These are phyloP conservation scores for Anisognathus igniventris DNA, from an alignment of 2,797 vertebrate species.

Conservation along the genomic window DNA sequence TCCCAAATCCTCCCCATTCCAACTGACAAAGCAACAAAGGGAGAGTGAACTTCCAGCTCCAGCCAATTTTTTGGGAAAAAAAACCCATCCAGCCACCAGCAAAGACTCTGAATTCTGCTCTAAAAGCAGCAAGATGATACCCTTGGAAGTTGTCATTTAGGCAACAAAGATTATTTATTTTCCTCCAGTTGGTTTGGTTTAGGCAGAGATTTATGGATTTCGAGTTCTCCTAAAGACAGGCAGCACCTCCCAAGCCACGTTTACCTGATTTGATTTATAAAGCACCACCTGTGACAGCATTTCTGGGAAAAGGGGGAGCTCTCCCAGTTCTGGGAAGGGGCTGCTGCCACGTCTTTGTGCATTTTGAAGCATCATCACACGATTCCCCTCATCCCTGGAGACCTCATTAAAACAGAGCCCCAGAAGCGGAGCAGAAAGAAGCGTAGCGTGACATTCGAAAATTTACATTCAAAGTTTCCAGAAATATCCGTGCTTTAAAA, in stretches of 20 bases:
- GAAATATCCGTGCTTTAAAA: neutral
- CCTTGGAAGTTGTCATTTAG: neutral
- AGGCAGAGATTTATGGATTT: neutral
- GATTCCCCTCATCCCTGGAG: neutral
- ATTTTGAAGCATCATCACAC: neutral
- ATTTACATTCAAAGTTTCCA: slow-evolving; percentile 7
- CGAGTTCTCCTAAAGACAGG: neutral
- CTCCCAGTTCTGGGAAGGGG: neutral
- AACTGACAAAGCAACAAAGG: neutral
- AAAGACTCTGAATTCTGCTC: accelerated
- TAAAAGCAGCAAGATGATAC: neutral
- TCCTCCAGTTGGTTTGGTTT: neutral
- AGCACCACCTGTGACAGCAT: neutral
- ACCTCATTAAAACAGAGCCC: slow-evolving; percentile 6
- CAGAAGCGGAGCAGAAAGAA: neutral
- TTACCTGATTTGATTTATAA: neutral
- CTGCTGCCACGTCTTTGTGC: neutral
- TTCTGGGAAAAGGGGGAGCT: neutral
- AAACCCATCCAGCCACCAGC: neutral
- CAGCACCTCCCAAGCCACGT: neutral
- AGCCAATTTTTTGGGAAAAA: neutral
- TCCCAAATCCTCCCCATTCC: neutral
- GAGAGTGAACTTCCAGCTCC: neutral
- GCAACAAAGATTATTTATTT: neutral
- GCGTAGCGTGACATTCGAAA: neutral